Base-by-base conservation (phyloP, 1,140 invertebrate genomes). In the Bombus haemorrhoidalis region DNA sequence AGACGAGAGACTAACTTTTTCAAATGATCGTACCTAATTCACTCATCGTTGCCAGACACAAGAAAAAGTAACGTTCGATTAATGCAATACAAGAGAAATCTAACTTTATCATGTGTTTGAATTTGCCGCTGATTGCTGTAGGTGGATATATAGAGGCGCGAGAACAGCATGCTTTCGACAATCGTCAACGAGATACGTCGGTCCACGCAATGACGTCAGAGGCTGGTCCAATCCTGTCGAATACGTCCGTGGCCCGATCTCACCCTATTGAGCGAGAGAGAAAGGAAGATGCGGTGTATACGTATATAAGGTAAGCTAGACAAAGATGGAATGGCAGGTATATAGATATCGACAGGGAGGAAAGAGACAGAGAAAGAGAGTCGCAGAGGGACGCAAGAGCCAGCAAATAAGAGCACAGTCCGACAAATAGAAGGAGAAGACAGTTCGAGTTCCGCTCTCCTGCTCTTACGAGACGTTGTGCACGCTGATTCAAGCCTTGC, bases 61-160 rank as follows among this genome's bases (percentile, higher is more conserved):
- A 62, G 8, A 53, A 59, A 71, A 57, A 74, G 13, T n/a, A 34
- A 9, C 39, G 28, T 66, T 41, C 37, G 47, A 69, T 79, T 37
- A 43, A 68, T 41, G 28, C 47, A 22, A 37, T 37, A 32, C 25
- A 37, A 43, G 66, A 76, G 68, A 64, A 80, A 47, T 59, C 66
- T 78, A 73, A 76, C 59, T 76, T 75, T 78, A 59, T 77, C 64
- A 62, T 77, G 57, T 88, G 87, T 91, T 92, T 92, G 89, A 92
- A 92, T 92, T 91, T 92, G 88, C 90, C 91, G 90, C 91, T 90
- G 89, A 90, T 90, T 91, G 89, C 84, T 86, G 87, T 87, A 86
- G 81, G 87, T 91, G 84, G 85, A 91, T 73, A 87, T 89, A 84
- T 57, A 87, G 64, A 79, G 39, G 88, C 82, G 85, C 85, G 75